Evolutionary conservation across 2,888 invertebrate genomes (phyloP), one percentile per base, ranked within the genome.

Genomic region (Lobophora halterata): DNA sequence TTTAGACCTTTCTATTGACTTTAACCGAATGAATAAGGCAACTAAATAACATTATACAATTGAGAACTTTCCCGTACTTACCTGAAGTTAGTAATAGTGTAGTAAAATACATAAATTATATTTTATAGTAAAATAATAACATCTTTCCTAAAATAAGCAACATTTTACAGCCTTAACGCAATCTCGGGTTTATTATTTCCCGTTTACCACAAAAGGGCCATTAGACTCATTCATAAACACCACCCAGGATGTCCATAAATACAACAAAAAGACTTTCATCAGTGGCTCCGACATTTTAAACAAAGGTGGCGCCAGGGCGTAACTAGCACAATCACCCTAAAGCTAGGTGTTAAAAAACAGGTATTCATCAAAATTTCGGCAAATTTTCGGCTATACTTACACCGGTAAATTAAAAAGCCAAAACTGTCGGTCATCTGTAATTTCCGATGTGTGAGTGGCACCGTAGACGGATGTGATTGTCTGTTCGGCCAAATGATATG

Each of bases 401-500:
- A 25, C 20, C 12, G 17, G 25, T 19, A 39, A 24, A 40, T 44
- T 39, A 32, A 40, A 38, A 23, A 28, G 30, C 13, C 17, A 25
- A 26, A 30, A 13, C 37, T 29, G 23, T 19, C 42, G 21, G 26
- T 39, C 38, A 40, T 39, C 42, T 48, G 37, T 46, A 44, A 50
- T 50, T 48, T 50, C 46, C 39, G 32, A 32, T 41, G 44, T 52
- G 49, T 52, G 43, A 43, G 37, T 43, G 37, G 43, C 42, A 37
- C 29, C 30, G 21, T 42, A 49, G 52, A 49, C 46, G 49, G 44
- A 49, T 62, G 61, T 57, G 71, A 75, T 74, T 69, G 73, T 69
- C 68, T 59, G 67, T 64, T 67, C 75, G 68, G 62, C 64, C 65
- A 83, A 85, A 85, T 85, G 78, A 79, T 61, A 80, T 77, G 70